These are phyloP conservation scores for Coryphaenoides rupestris DNA, from an alignment of 2,113 vertebrate genomes.

Conservation along the genomic window DNA sequence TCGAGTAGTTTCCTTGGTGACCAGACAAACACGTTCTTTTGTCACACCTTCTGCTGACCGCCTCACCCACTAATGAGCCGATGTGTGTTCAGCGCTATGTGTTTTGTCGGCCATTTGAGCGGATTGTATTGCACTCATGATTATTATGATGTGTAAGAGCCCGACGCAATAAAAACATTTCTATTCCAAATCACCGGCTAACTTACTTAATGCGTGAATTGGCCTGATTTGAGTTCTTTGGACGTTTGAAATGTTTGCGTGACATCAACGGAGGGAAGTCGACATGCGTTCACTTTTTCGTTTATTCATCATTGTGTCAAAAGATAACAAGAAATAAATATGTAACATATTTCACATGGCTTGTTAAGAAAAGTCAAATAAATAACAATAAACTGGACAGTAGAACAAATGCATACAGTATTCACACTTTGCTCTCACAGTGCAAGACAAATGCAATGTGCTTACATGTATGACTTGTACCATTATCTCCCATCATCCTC, in stretches of 20 bases:
- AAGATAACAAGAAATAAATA: constrained; percentile 49
- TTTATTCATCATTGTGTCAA: constrained; percentile 23
- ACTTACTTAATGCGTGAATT: too few relatives aligned
- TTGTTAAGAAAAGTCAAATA: constrained; percentile 31
- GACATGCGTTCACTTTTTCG: neutral
- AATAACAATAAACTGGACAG: neutral
- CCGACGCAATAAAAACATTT: too few relatives aligned
- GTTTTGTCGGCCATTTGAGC: too few relatives aligned
- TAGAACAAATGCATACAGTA: constrained; percentile 5
- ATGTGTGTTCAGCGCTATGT: constrained; percentile 6
- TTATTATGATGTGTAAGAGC: too few relatives aligned
- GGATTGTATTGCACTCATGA: too few relatives aligned
- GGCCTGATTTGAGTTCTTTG: too few relatives aligned
- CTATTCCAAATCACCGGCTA: too few relatives aligned
- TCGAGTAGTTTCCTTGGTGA: constrained; percentile 52
- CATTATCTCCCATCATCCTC: constrained; percentile 1
- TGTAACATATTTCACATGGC: constrained; percentile 33
- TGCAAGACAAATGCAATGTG: constrained; percentile 8
- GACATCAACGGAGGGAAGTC: too few relatives aligned
- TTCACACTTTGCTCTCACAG: constrained; percentile 21
- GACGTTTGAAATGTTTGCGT: too few relatives aligned
- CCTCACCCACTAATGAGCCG: constrained; percentile 11
- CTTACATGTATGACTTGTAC: constrained; percentile 13
- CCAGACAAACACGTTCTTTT: constrained; percentile 18
- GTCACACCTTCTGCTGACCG: constrained; percentile 14